These are phyloP conservation scores for Drosophila melanocephala DNA, from an alignment of 2,888 invertebrate genomes.

Conservation along the genomic window DNA sequence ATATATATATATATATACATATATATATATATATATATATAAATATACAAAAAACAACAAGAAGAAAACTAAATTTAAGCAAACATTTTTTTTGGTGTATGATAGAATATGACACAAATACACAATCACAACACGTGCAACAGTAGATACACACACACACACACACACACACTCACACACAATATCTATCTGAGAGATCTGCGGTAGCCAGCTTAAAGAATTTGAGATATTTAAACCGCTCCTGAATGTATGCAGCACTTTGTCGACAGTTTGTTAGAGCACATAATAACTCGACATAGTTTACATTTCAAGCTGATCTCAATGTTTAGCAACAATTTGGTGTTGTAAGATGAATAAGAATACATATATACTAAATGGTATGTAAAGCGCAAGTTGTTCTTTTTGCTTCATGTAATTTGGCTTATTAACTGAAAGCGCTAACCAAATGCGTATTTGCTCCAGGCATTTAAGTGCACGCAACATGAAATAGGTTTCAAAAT, in stretches of 20 bases:
- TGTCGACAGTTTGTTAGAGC: background rate
- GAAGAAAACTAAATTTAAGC: conserved; percentile 26
- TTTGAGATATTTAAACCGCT: background rate
- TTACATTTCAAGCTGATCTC: conserved; percentile 1
- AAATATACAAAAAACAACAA: conserved; percentile 21
- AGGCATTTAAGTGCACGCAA: conserved; percentile 21
- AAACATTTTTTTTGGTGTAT: conserved; percentile 65
- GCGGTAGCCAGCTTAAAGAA: conserved; percentile 3
- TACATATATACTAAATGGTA: background rate
- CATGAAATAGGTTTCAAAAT: conserved; percentile 50
- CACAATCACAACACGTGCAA: conserved; percentile 23
- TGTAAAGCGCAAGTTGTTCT: background rate
- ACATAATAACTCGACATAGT: background rate
- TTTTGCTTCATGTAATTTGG: conserved; percentile 2
- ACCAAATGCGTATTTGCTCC: background rate
- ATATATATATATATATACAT: conserved; percentile 1
- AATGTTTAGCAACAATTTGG: background rate
- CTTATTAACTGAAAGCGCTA: conserved; percentile 10
- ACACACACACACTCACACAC: conserved; percentile 2
- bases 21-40: conserved; percentile 1
- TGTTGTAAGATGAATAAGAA: background rate
- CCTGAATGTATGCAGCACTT: conserved; percentile 32
- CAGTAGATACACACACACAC: conserved; percentile 22
- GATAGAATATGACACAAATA: conserved; percentile 55
- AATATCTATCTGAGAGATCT: conserved; percentile 13